Percentiles rank a stretch among this genome's conserved stretches.
These are phyloP conservation scores for Hoplias malabaricus DNA, from an alignment of 2,113 vertebrate species.

Conservation along the genomic window DNA sequence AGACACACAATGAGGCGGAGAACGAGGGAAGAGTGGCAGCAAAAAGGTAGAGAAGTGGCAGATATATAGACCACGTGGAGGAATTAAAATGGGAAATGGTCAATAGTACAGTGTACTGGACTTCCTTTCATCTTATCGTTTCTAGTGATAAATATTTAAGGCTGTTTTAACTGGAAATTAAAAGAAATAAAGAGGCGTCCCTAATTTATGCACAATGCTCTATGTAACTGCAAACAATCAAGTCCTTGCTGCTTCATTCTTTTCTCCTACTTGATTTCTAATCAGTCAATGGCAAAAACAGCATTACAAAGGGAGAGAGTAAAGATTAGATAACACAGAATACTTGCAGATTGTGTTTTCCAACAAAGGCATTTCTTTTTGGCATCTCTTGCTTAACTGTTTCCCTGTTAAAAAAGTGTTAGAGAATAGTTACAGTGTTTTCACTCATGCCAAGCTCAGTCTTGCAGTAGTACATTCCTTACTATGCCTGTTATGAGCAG, in stretches of 20 bases:
- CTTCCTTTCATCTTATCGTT: no score
- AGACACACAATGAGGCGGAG: background rate
- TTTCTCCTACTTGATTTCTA: slow-evolving; percentile 3
- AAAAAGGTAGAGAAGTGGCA: background rate
- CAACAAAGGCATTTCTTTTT: slow-evolving; percentile 83
- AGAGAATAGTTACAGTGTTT: slow-evolving; percentile 20
- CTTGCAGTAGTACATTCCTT: background rate
- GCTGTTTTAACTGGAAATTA: no score
- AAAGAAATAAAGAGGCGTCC: no score
- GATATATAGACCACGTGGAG: background rate
- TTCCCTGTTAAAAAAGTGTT: slow-evolving; percentile 86
- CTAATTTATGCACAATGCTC: no score
- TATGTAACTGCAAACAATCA: no score
- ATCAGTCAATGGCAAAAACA: slow-evolving; percentile 72
- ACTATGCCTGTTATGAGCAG: background rate
- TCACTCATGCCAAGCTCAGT: slow-evolving; percentile 40
- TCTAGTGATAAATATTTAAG: no score
- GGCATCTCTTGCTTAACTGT: slow-evolving; percentile 90
- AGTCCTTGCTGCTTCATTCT: background rate
- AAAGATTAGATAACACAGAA: slow-evolving; percentile 70
- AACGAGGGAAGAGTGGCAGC: background rate
- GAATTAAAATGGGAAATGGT: background rate
- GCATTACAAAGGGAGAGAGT: slow-evolving; percentile 28
- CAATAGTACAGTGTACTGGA: background rate
- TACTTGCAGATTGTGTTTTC: slow-evolving; percentile 92